phyloP scores from a whole-genome alignment of 2,888 invertebrate genomes.

The Conomelus anceps region DNA sequence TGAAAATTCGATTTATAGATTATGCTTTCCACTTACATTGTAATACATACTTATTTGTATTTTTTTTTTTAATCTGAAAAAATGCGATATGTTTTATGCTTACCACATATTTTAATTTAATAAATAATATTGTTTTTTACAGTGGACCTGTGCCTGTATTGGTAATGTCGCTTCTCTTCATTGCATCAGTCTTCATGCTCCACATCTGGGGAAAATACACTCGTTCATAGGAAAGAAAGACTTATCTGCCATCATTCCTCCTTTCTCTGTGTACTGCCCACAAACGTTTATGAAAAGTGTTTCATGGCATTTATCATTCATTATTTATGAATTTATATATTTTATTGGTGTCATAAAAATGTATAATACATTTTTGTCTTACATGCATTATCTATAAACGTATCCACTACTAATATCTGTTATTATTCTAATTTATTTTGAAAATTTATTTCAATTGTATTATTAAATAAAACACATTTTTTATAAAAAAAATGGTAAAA shows the following conservation, averaged over 20 bases:
- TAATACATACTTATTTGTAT: no score
- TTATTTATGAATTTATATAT: background rate
- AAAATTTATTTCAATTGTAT: background rate
- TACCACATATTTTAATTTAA: background rate
- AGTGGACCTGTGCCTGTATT: constrained; percentile 98
- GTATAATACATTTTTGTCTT: no score
- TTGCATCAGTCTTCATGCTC: constrained; percentile 98
- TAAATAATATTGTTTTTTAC: constrained; percentile 44
- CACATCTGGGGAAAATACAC: constrained; percentile 99
- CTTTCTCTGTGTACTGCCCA: background rate
- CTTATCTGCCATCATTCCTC: background rate
- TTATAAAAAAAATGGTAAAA: background rate
- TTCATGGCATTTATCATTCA: background rate
- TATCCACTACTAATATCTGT: background rate
- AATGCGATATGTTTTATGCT: background rate
- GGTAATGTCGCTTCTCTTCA: constrained; percentile 98
- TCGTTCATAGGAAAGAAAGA: constrained; percentile 54
- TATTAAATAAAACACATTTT: background rate
- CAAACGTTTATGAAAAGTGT: background rate
- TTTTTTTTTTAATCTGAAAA: no score
- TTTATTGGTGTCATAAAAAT: background rate
- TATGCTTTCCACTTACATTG: no score
- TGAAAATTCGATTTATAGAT: no score
- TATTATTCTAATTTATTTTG: background rate
- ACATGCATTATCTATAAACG: background rate